phyloP scores from a whole-genome alignment of 1,140 invertebrate genomes.

The Bombus sylvicola region DNA sequence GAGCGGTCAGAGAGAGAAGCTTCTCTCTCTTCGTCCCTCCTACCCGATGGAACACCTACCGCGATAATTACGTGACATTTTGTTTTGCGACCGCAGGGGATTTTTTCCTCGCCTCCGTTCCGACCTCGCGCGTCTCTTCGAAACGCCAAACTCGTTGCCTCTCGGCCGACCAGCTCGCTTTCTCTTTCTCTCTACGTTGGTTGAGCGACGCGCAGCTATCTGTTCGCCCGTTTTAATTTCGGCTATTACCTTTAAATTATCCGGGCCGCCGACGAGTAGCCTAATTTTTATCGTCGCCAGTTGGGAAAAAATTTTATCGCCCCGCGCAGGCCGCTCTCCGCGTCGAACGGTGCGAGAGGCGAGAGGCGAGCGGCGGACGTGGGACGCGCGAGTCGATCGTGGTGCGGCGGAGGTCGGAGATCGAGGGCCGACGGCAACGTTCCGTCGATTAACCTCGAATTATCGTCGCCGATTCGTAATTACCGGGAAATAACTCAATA shows the following conservation, averaged over 20 bases:
- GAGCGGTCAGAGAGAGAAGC: background rate
- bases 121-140: constrained; percentile 40
- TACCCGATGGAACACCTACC: constrained; percentile 76
- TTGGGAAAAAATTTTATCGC: constrained; percentile 3
- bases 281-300: constrained; percentile 42
- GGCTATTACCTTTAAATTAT: constrained; percentile 61
- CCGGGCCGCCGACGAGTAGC: constrained; percentile 62
- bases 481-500: constrained; percentile 81
- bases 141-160: background rate
- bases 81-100: constrained; percentile 75
- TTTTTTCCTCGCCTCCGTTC: constrained; percentile 72
- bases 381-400: background rate
- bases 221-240: constrained; percentile 41
- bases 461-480: constrained; percentile 80
- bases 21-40: background rate
- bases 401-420: background rate
- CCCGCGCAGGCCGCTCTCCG: background rate
- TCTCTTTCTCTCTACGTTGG: constrained; percentile 31
- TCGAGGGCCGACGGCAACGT: constrained; percentile 41
- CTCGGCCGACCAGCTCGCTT: background rate
- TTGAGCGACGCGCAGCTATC: background rate
- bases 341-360: background rate
- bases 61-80: constrained; percentile 81
- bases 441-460: constrained; percentile 69
- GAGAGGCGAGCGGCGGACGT: background rate